Evolutionary conservation across 2,888 invertebrate genomes (phyloP), one percentile per base, ranked within the genome.

Genomic region (Torymus aiolomorphi): DNA sequence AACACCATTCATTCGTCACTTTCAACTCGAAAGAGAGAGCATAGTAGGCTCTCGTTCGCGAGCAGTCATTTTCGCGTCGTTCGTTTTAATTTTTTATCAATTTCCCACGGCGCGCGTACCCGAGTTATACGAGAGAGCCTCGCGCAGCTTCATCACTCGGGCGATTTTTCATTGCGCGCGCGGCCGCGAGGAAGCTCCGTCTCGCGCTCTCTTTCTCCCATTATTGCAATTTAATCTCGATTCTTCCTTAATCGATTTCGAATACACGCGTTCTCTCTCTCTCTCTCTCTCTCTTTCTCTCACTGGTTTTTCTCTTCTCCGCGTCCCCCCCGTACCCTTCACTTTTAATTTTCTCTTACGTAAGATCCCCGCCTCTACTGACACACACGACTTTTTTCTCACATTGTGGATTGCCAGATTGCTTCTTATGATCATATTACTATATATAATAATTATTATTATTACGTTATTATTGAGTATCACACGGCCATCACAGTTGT

Each of bases 81-180:
- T 75, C 63, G 78, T 79, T 75, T 75, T 80, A 71, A 75, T 74
- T 76, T 67, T 80, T 76, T 76, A 76, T 76, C 76, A 75, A 76
- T 80, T 76, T 66, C 13, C 16, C 65, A 1, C 61, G 52, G 12
- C 54, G 11, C 31, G 13, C n/a, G 1, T n/a, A 11, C 4, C 3
- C 8, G 42, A 42, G 42, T 42, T 42, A 42, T 42, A 42, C 42
- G 8, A 42, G 42, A 42, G 8, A 42, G 42, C 8, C 42, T 42
- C 42, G 42, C 8, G 42, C 42, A 42, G 52, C 11, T 31, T 72
- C 13, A 61, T 42, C 67, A 31, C 54, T 8, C 62, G 57, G 57
- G 61, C 61, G 52, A 65, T 77, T 77, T 77, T 78, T 78, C 72
- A 72, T 56, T 63, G 31, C 31, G 31, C 31, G 31, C 31, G 42